phyloP scores from a whole-genome alignment of 1,140 invertebrate species.

The Drosophila bifasciata region DNA sequence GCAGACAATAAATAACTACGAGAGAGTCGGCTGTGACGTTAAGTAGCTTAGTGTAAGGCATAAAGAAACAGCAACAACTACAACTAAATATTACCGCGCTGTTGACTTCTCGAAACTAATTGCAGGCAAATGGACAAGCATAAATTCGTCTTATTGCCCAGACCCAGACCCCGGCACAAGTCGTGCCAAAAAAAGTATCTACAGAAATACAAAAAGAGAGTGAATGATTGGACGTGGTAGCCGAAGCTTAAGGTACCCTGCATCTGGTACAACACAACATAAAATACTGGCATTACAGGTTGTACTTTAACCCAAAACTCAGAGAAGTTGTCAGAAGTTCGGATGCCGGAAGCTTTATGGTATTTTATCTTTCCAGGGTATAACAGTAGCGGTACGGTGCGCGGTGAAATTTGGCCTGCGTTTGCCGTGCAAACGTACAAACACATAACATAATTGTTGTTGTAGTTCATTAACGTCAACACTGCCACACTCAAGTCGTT shows the following conservation, averaged over 20 bases:
- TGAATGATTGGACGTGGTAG: not conserved
- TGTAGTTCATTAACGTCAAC: conserved; percentile 53
- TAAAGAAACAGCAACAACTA: conserved; percentile 18
- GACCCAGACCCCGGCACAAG: not conserved
- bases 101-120: conserved; percentile 50
- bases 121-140: conserved; percentile 41
- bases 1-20: conserved; percentile 51
- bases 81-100: conserved; percentile 31
- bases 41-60: conserved; percentile 53
- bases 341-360: no score
- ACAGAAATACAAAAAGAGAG: conserved; percentile 1
- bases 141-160: conserved; percentile 34
- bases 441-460: conserved; percentile 24
- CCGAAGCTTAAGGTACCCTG: no score
- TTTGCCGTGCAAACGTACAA: conserved; percentile 12
- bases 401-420: conserved; percentile 13
- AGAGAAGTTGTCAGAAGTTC: no score
- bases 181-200: conserved; percentile 1
- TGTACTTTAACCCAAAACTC: no score
- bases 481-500: conserved; percentile 28
- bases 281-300: no score
- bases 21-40: conserved; percentile 36
- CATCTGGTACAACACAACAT: no score
- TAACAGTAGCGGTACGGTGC: conserved; percentile 6
- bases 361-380: no score